Conservation (phyloP, 1,140 invertebrate genomes). For the Drosophila melanica region DNA sequence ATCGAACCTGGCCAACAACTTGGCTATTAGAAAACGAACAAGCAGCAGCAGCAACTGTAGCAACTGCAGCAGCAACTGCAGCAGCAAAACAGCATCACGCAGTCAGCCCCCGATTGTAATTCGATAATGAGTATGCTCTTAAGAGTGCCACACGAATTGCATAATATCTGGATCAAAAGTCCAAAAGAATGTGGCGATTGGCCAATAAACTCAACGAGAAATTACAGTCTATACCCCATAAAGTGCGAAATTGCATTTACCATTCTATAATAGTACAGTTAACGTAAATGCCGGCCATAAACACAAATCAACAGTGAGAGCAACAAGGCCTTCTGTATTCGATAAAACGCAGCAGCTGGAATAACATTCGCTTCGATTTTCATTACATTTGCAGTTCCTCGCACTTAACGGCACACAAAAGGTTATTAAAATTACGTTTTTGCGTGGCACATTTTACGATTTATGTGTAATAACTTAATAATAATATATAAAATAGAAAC, state of each 20-base stretch:
- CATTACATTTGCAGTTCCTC: not conserved
- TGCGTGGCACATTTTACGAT: too few relatives aligned
- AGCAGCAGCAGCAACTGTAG: not conserved
- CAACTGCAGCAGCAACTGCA: slow-evolving; percentile 8
- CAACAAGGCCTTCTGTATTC: slow-evolving; percentile 25
- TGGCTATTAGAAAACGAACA: slow-evolving; percentile 34
- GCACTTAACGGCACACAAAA: not conserved
- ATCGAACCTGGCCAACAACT: slow-evolving; percentile 26
- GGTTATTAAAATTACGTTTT: too few relatives aligned
- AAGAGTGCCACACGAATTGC: slow-evolving; percentile 28
- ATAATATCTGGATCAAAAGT: slow-evolving; percentile 44
- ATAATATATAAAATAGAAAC: too few relatives aligned
- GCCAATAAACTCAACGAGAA: slow-evolving; percentile 13
- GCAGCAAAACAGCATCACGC: slow-evolving; percentile 13
- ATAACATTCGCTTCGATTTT: not conserved
- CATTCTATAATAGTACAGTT: slow-evolving; percentile 29
- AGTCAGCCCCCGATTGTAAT: slow-evolving; percentile 38
- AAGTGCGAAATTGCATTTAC: slow-evolving; percentile 43
- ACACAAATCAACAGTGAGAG: slow-evolving; percentile 16
- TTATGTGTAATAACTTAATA: too few relatives aligned
- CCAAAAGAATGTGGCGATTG: slow-evolving; percentile 12
- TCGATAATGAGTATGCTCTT: slow-evolving; percentile 44
- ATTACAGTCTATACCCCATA: slow-evolving; percentile 25
- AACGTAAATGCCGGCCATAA: slow-evolving; percentile 34
- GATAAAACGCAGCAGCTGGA: slow-evolving; percentile 3